Percentiles rank a stretch among this genome's conserved stretches.
These are phyloP conservation scores for Bilobella aurantiaca DNA, from an alignment of 1,140 invertebrate genomes.

Conservation along the genomic window DNA sequence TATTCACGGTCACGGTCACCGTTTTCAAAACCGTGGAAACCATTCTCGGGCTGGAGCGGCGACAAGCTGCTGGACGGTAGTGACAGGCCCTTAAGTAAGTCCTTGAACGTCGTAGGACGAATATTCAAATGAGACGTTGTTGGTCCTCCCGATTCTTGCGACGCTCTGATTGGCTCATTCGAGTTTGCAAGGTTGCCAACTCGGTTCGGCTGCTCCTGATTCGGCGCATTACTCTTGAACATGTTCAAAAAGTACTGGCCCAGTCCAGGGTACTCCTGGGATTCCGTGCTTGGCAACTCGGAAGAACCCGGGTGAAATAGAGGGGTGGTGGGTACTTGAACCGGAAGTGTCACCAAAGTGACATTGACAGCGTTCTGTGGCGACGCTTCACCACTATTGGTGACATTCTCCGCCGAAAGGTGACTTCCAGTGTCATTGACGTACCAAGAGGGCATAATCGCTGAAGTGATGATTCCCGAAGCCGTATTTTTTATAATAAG, in stretches of 20 bases:
- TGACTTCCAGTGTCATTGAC: constrained; percentile 11
- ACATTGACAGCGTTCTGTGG: not conserved
- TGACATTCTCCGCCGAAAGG: constrained; percentile 11
- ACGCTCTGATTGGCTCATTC: not conserved
- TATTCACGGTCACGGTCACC: not conserved
- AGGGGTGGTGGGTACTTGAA: not conserved
- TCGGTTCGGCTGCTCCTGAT: not conserved
- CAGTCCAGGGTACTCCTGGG: not conserved
- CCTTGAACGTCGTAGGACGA: constrained; percentile 1
- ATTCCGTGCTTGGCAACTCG: not conserved
- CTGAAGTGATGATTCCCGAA: constrained; percentile 29
- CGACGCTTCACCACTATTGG: not conserved
- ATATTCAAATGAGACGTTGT: no score
- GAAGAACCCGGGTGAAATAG: not conserved
- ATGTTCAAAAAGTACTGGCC: constrained; percentile 14
- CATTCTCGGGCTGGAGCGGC: not conserved
- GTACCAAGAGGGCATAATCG: constrained; percentile 33
- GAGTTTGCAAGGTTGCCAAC: not conserved
- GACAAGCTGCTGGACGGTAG: not conserved
- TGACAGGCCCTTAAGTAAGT: constrained; percentile 13
- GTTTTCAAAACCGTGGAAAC: not conserved
- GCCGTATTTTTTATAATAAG: constrained; percentile 31
- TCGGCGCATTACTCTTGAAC: constrained; percentile 2
- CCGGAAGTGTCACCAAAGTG: not conserved
- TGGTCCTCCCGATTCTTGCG: not conserved